A percentile compares a stretch with the other conserved stretches of the same genome.
phyloP scores from a whole-genome alignment of 1,140 invertebrate genomes.

The Hesperophylax magnus region DNA sequence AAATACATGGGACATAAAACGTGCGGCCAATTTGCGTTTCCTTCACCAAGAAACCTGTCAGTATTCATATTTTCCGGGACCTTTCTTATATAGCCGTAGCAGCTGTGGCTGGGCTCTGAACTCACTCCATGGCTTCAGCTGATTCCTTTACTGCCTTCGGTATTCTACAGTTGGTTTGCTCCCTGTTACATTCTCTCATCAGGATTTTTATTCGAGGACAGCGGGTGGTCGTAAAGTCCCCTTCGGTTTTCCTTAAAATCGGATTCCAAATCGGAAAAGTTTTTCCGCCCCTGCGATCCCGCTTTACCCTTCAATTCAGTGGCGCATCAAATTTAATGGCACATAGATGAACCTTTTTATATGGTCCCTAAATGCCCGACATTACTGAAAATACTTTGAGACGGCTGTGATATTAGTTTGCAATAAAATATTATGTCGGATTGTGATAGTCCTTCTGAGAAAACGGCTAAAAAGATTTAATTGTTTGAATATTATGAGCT shows the following conservation, averaged over 20 bases:
- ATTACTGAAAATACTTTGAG: neutral
- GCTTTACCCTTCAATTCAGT: neutral
- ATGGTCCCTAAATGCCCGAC: neutral
- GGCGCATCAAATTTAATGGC: conserved; percentile 24
- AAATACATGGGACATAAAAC: conserved; percentile 27
- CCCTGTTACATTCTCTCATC: conserved; percentile 15
- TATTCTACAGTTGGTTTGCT: conserved; percentile 34
- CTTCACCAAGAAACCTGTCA: conserved; percentile 28
- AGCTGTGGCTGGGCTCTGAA: conserved; percentile 45
- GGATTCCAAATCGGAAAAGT: conserved; percentile 46
- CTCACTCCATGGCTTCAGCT: neutral
- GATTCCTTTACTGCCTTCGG: conserved; percentile 45
- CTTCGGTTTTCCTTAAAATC: conserved; percentile 31
- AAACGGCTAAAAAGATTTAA: too few relatives aligned
- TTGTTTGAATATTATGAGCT: too few relatives aligned
- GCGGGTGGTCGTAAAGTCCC: conserved; percentile 32
- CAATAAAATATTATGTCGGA: too few relatives aligned
- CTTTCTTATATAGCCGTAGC: conserved; percentile 38
- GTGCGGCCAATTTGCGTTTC: neutral
- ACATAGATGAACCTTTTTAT: conserved; percentile 26
- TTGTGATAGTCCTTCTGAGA: too few relatives aligned
- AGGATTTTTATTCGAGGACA: conserved; percentile 33
- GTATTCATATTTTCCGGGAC: conserved; percentile 49
- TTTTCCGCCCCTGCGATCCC: conserved; percentile 37
- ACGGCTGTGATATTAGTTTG: too few relatives aligned